These are phyloP conservation scores for Dysmachus trigonus DNA, from an alignment of 2,888 invertebrate species.

Conservation along the genomic window DNA sequence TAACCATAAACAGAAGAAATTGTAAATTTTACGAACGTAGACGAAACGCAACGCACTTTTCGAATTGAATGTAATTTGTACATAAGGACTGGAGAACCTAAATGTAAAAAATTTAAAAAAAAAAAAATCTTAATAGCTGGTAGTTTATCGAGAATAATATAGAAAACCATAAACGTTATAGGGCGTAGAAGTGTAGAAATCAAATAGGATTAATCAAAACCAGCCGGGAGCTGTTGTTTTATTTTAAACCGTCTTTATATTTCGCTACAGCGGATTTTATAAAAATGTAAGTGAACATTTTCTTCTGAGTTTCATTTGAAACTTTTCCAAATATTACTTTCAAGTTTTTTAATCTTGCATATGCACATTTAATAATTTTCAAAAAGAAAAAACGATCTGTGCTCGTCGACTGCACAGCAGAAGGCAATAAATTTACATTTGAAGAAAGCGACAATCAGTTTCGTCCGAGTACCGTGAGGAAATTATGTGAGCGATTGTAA, in stretches of 20 bases:
- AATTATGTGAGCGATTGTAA: not conserved
- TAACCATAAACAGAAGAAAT: not conserved
- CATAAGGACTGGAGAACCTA: not conserved
- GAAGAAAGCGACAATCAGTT: not conserved
- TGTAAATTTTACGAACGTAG: slow-evolving; percentile 1
- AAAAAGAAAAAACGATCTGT: not conserved
- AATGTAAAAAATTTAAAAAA: not conserved
- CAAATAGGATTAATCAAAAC: not conserved
- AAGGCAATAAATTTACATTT: not conserved
- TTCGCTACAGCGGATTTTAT: not conserved
- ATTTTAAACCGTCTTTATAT: not conserved
- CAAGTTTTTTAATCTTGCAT: not conserved
- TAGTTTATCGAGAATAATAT: not conserved
- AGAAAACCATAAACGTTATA: not conserved
- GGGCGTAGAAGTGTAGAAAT: not conserved
- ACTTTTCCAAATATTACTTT: not conserved
- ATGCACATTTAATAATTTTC: not conserved
- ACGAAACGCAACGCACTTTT: slow-evolving; percentile 51
- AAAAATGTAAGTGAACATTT: not conserved
- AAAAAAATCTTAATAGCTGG: not conserved
- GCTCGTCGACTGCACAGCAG: not conserved
- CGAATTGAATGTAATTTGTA: slow-evolving; percentile 49
- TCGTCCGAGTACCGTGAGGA: not conserved
- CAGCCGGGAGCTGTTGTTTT: not conserved
- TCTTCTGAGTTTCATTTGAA: not conserved